Evolutionary conservation across 2,113 vertebrate species (phyloP).

Genomic region (Passerina amoena): DNA sequence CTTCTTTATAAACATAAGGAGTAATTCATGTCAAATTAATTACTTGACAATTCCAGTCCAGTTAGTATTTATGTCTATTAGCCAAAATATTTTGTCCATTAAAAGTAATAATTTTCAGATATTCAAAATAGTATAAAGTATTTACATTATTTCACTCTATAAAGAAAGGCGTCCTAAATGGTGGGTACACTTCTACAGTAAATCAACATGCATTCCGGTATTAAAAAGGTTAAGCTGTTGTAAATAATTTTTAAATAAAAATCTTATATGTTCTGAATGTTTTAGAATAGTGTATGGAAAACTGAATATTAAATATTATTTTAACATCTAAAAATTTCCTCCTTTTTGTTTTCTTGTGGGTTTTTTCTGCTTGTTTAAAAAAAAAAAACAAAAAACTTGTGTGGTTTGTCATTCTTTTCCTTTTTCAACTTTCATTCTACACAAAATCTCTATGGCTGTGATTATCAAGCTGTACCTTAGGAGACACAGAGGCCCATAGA

Average conservation of each 20-base stretch:
- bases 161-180: neutral
- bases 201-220: neutral
- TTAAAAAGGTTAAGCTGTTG: neutral
- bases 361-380: neutral
- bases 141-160: neutral
- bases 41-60: neutral
- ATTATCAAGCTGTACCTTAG: neutral
- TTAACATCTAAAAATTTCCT: neutral
- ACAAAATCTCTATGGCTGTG: neutral
- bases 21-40: neutral
- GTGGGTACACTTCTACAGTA: neutral
- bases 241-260: neutral
- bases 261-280: fast-evolving
- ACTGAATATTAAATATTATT: neutral
- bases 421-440: neutral
- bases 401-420: neutral
- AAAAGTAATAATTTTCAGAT: neutral
- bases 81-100: neutral
- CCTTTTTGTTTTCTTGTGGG: neutral
- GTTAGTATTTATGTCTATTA: neutral
- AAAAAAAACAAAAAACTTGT: neutral
- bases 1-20: neutral
- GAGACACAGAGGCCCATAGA: neutral
- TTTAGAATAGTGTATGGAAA: neutral
- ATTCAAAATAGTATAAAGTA: neutral